Evolutionary conservation across 2,888 invertebrate species (phyloP), one percentile per base, ranked within the genome.

Genomic region (Cerastis leucographa): DNA sequence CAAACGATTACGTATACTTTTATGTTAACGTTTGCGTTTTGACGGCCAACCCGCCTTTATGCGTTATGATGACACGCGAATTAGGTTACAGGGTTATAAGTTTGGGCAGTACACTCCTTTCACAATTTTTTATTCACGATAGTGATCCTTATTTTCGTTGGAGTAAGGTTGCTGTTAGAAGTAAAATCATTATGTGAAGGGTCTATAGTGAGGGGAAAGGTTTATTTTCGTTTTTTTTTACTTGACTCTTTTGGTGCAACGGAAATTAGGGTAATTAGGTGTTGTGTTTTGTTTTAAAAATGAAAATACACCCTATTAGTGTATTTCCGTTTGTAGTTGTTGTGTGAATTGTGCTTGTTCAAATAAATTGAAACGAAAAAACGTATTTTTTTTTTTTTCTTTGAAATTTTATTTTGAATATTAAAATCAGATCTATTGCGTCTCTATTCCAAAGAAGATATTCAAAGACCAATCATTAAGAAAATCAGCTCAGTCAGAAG

Each of bases 1-100:
- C 71, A 78, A 87, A 83, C 79, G 87, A 90, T 91, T 88, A 84
- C 86, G 76, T 86, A 81, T 86, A 86, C 83, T 89, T 89, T 91
- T 89, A 90, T 88, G 85, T 85, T 78, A 88, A 89, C 86, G 85
- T 86, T 91, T 90, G 90, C 88, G 85, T 85, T 87, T 87, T 78
- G 76, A 79, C 79, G 65, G 85, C 70, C 79, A 73, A 74, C 54
- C 67, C 54, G 66, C 74, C 49, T 78, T 84, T 78, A 81, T 69
- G 71, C 76, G 80, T 78, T 83, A 25, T 65, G 79, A 81, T 87
- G 80, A 80, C 80, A 87, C 84, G 84, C 87, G 35, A 87, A 85
- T 85, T 76, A 64, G 80, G 81, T 87, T 85, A 84, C 61, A 74
- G 83, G 73, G 76, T 77, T 69, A 71, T 70, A 71, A 80, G 68